Conservation (phyloP, 2,113 vertebrate genomes). For the Mugil cephalus region DNA sequence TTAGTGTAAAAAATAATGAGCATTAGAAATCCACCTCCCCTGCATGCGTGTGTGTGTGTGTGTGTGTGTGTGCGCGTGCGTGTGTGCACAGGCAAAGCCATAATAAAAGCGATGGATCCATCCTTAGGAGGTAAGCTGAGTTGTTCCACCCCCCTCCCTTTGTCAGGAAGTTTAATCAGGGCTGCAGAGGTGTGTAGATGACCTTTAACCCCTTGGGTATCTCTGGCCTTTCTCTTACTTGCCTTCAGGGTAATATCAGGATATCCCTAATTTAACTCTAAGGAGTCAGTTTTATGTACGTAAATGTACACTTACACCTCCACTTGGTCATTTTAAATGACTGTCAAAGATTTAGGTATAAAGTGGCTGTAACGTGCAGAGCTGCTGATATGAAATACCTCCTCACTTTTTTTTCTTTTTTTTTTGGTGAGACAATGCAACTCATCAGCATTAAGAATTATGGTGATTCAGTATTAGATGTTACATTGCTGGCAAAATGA, state of each 20-base stretch:
- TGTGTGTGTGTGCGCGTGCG: not conserved
- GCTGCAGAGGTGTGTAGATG: constrained; percentile 61
- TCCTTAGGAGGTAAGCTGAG: constrained; percentile 25
- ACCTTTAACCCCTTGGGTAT: constrained; percentile 63
- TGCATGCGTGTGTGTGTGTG: not conserved
- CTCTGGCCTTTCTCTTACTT: constrained; percentile 52
- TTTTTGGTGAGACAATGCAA: no score
- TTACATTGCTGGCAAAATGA: no score
- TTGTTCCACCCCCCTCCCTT: constrained; percentile 29
- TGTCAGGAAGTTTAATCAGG: constrained; percentile 69
- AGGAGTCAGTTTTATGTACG: constrained; percentile 24
- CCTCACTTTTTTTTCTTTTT: no score
- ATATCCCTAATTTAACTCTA: constrained; percentile 54
- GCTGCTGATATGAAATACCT: no score
- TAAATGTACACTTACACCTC: constrained; percentile 18
- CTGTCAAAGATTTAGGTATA: no score
- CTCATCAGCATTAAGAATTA: no score
- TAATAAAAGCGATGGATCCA: constrained; percentile 27
- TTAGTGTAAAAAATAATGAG: not conserved
- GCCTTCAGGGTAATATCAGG: constrained; percentile 43
- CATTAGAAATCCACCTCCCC: not conserved
- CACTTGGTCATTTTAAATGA: constrained; percentile 7
- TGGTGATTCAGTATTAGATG: no score
- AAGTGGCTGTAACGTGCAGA: no score
- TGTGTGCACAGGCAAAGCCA: not conserved